phyloP scores from a whole-genome alignment of 2,888 invertebrate genomes.

The Drosophila paramelanica region DNA sequence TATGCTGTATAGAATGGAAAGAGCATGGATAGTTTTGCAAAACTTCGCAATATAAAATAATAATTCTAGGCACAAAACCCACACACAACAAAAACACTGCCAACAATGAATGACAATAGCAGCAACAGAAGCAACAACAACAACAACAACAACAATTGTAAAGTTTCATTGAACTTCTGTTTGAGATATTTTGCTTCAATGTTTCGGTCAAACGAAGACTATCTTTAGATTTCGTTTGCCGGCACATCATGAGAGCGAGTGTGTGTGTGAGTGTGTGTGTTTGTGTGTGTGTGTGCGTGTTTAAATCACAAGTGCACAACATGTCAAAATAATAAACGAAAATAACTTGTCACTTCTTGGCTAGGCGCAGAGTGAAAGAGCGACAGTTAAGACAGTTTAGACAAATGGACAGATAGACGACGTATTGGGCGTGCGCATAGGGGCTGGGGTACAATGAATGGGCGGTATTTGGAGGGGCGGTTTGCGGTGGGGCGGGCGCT shows the following conservation, averaged over 20 bases:
- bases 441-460: not conserved
- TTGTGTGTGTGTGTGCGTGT: conserved; percentile 27
- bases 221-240: conserved; percentile 61
- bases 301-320: conserved; percentile 66
- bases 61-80: conserved; percentile 40
- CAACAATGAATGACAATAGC: not conserved
- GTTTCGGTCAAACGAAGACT: conserved; percentile 62
- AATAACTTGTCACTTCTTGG: conserved; percentile 67
- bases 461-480: not conserved
- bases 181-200: conserved; percentile 57
- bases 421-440: conserved; percentile 12
- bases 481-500: not conserved
- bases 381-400: conserved; percentile 51
- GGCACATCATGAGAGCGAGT: conserved; percentile 18
- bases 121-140: conserved; percentile 2
- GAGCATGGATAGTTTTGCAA: not conserved
- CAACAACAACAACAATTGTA: conserved; percentile 38
- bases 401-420: conserved; percentile 32
- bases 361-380: conserved; percentile 58
- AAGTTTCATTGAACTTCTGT: conserved; percentile 69
- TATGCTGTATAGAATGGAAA: too few relatives aligned
- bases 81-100: conserved; percentile 11
- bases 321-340: conserved; percentile 70
- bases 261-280: conserved; percentile 6
- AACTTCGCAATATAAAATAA: conserved; percentile 8